phyloP scores from a whole-genome alignment of 2,888 invertebrate species.

The Adela reaumurella region DNA sequence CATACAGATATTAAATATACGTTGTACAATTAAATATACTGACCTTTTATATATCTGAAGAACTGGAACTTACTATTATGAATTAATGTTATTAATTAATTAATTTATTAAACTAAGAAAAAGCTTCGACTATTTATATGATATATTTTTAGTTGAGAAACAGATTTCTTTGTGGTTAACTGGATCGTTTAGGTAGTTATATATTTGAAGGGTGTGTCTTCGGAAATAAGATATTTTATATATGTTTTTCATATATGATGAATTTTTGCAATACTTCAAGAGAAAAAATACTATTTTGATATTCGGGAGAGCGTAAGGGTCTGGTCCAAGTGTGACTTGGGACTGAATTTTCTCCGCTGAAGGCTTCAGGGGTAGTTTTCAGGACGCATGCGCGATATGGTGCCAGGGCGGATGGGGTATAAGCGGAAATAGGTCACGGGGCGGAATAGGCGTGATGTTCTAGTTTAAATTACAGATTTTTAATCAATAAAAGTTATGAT shows the following conservation, averaged over 20 bases:
- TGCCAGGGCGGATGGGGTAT: slow-evolving; percentile 22
- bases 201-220: slow-evolving; percentile 18
- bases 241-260: slow-evolving; percentile 48
- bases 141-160: slow-evolving; percentile 48
- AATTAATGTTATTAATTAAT: slow-evolving; percentile 9
- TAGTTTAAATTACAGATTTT: too few species aligned
- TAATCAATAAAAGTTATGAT: too few species aligned
- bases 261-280: background rate
- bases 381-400: slow-evolving; percentile 32
- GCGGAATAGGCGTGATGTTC: too few species aligned
- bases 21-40: background rate
- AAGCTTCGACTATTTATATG: slow-evolving; percentile 38
- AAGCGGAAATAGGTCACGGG: slow-evolving; percentile 3
- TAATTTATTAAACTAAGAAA: slow-evolving; percentile 10
- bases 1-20: too few species aligned
- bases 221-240: slow-evolving; percentile 23
- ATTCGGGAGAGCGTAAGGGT: slow-evolving; percentile 14
- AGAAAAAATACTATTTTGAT: background rate
- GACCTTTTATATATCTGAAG: background rate
- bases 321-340: background rate
- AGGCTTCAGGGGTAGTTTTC: slow-evolving; percentile 16
- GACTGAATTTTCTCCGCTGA: slow-evolving; percentile 22
- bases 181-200: slow-evolving; percentile 30
- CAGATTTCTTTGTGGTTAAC: slow-evolving; percentile 35
- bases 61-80: background rate